These are phyloP conservation scores for Trachelus tabidus DNA, from an alignment of 2,888 invertebrate species.

Conservation along the genomic window DNA sequence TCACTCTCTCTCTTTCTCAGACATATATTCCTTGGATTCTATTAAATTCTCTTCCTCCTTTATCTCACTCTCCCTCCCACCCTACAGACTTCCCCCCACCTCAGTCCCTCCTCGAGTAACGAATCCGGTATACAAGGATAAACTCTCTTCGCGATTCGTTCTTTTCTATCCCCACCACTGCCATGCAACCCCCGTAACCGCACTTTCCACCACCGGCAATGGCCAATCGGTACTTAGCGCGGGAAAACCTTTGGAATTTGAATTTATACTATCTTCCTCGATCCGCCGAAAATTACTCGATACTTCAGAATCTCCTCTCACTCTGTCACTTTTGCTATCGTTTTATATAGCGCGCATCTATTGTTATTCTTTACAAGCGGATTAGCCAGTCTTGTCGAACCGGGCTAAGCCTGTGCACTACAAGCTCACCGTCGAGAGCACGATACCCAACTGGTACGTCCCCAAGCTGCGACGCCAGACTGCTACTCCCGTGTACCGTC, in stretches of 20 bases:
- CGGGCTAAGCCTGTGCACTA: neutral
- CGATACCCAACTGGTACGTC: neutral
- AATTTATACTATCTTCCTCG: neutral
- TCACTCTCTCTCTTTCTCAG: neutral
- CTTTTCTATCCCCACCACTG: neutral
- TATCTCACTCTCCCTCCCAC: conserved; percentile 2
- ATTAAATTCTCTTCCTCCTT: neutral
- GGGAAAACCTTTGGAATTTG: neutral
- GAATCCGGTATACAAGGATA: neutral
- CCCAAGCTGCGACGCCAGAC: neutral
- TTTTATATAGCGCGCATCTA: neutral
- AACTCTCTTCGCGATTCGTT: neutral
- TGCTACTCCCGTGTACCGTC: neutral
- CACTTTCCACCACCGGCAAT: neutral
- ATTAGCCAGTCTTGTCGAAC: neutral
- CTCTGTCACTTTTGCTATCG: neutral
- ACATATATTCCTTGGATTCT: neutral
- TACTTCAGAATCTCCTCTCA: neutral
- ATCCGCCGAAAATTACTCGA: neutral
- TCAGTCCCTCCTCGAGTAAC: neutral
- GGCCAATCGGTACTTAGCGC: neutral
- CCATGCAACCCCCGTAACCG: neutral
- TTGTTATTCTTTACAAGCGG: neutral
- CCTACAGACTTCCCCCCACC: neutral
- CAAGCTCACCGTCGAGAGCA: neutral